Evolutionary conservation across 2,113 vertebrate species (phyloP), one percentile per base, ranked within the genome.

Genomic region (Rhabdornis inornatus): DNA sequence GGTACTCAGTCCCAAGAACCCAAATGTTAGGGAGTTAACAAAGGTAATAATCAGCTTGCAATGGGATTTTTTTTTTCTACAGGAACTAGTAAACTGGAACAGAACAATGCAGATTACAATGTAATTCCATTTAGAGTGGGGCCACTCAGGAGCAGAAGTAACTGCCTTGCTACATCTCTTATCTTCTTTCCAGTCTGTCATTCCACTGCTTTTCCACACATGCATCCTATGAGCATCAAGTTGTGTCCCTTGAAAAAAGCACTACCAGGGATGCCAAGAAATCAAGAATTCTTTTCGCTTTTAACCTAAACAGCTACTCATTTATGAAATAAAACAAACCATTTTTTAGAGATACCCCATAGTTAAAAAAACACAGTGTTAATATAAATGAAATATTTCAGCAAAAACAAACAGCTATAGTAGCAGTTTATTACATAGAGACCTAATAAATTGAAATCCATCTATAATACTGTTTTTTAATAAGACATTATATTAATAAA

Each of bases 311-410:
- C 17, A 40, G 22, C 8, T 69, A 13, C 17, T 60, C 10, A 37
- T 30, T 60, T 23, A n/a, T 24, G 15, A 91, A 70, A 81, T 27
- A 14, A 30, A 42, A 30, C 23, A 14, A 30, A 42, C 27, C 23
- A 11, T 11, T 35, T 42, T 35, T 7, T 0, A 75, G 59, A 65
- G 31, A 14, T 47, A 74, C 0, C 21, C 8, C 6, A 0, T 21
- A 55, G 13, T 25, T 77, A 13, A 65, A 69, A 68, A 59, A 42
- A 13, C 2, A 7, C 52, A 27, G 6, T 31, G 9, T 18, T 44
- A 69, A 12, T 47, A 23, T 18, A 33, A 49, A 56, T 6, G 3
- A 59, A 74, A n/a, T 59, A 15, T 47, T 96, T 50, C 52, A 70
- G 71, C 42, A 49, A 40, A 77, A 56, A 8, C 31, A 45, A 78